These are phyloP conservation scores for Heteromormyrus szaboi DNA, from an alignment of 2,797 vertebrate genomes.

Conservation along the genomic window DNA sequence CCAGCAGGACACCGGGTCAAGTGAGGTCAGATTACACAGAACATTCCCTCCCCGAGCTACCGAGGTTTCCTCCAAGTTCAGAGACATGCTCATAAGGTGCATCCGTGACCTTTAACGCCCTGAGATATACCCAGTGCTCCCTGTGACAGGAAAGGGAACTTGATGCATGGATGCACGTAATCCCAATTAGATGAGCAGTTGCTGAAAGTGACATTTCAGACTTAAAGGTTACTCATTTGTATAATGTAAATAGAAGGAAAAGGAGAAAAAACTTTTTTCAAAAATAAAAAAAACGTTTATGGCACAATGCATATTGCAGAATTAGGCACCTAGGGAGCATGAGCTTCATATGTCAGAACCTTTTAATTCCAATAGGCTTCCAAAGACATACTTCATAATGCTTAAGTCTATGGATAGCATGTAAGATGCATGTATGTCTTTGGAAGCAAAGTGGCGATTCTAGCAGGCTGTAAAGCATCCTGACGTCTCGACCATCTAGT, in stretches of 20 bases:
- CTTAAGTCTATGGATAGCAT: not conserved
- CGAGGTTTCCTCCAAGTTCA: not conserved
- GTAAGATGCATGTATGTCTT: not conserved
- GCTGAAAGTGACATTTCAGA: not conserved
- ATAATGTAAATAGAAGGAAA: not conserved
- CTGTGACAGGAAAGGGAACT: not conserved
- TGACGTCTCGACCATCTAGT: not conserved
- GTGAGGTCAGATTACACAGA: not conserved
- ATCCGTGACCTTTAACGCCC: not conserved
- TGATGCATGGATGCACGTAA: conserved; percentile 1
- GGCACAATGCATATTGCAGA: not conserved
- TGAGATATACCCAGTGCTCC: not conserved
- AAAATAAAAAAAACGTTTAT: not conserved
- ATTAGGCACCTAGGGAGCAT: not conserved
- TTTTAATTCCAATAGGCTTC: not conserved
- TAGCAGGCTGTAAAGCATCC: not conserved
- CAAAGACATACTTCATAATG: not conserved
- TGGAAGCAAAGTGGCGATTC: not conserved
- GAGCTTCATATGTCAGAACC: not conserved
- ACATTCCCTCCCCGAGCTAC: not conserved
- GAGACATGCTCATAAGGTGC: not conserved
- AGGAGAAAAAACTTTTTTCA: not conserved
- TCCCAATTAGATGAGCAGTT: not conserved
- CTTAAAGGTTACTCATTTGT: not conserved
- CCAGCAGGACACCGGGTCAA: not conserved